Conservation (phyloP, 2,888 invertebrate genomes). For the Apoderus coryli region DNA sequence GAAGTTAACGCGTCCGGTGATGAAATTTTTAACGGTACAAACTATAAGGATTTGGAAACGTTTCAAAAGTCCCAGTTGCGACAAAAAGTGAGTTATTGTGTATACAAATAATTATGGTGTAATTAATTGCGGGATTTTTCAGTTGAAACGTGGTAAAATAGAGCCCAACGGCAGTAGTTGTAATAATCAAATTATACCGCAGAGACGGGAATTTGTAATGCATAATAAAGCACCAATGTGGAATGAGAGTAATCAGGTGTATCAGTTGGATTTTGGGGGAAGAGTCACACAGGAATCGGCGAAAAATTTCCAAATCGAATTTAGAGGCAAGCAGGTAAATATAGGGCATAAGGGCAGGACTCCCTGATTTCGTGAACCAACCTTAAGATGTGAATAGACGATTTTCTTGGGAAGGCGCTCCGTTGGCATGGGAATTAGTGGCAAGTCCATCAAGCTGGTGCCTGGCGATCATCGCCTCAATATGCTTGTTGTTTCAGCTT, state of each 20-base stretch:
- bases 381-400: no score
- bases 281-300: constrained; percentile 98
- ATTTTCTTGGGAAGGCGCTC: no score
- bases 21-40: constrained; percentile 49
- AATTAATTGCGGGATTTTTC: constrained; percentile 18
- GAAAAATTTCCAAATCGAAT: constrained; percentile 98
- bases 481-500: no score
- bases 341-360: no score
- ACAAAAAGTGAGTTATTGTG: constrained; percentile 88
- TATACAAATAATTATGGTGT: no score
- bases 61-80: constrained; percentile 84
- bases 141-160: constrained; percentile 61
- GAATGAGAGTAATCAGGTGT: constrained; percentile 99
- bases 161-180: constrained; percentile 37
- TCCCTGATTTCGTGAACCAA: no score
- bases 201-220: constrained; percentile 77
- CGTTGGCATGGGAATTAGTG: no score
- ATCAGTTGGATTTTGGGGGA: constrained; percentile 97
- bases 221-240: constrained; percentile 85
- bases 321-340: constrained; percentile 82
- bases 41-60: constrained; percentile 75
- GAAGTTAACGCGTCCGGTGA: constrained; percentile 46
- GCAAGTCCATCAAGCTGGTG: no score
- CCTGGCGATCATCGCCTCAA: no score
- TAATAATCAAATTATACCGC: constrained; percentile 33